phyloP scores from a whole-genome alignment of 2,888 invertebrate species.

The Melolontha melolontha region DNA sequence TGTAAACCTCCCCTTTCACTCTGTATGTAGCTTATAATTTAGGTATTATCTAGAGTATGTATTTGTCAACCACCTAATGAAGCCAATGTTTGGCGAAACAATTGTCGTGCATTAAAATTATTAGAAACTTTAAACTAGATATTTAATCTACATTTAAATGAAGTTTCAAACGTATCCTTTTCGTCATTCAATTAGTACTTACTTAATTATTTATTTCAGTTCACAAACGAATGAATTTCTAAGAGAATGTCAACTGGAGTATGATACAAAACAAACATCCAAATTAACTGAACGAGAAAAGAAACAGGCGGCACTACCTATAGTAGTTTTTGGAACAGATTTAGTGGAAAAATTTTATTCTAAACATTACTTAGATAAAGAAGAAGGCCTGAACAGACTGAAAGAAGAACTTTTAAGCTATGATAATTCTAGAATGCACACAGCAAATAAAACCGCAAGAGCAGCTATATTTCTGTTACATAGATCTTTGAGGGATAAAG shows the following conservation, averaged over 20 bases:
- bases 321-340: constrained; percentile 90
- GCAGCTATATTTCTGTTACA: constrained; percentile 85
- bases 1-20: too few relatives aligned
- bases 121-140: too few relatives aligned
- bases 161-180: too few relatives aligned
- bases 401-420: constrained; percentile 69
- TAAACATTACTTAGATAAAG: constrained; percentile 90
- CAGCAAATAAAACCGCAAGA: constrained; percentile 83
- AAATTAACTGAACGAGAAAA: constrained; percentile 82
- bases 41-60: too few relatives aligned
- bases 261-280: constrained; percentile 69
- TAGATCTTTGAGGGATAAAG: constrained; percentile 86
- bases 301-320: constrained; percentile 90
- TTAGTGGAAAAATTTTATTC: constrained; percentile 93
- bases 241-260: constrained; percentile 75
- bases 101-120: too few relatives aligned
- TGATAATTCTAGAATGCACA: constrained; percentile 65
- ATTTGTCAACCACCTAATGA: too few relatives aligned
- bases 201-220: constrained; percentile 64
- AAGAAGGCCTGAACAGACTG: constrained; percentile 83
- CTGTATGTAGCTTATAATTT: too few relatives aligned
- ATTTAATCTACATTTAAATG: too few relatives aligned
- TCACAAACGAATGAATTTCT: constrained; percentile 87
- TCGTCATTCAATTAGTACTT: too few relatives aligned
- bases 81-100: too few relatives aligned